Evolutionary conservation across 2,797 vertebrate genomes (phyloP).

Genomic region (Catamblyrhynchus diadema): DNA sequence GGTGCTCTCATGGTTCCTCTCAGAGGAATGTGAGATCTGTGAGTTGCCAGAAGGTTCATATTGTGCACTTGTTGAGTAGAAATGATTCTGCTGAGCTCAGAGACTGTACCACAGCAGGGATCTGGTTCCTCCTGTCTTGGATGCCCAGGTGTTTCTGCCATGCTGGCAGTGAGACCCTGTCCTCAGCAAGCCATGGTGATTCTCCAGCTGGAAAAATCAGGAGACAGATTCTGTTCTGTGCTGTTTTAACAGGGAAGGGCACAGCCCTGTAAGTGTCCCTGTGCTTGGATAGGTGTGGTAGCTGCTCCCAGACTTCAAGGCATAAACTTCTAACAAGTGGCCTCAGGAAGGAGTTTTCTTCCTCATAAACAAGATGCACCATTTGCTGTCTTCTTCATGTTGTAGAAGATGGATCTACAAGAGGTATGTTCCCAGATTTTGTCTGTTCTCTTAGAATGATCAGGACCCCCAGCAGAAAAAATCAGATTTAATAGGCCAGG

Average conservation of each 20-base stretch:
- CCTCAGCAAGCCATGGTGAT: rapidly evolving
- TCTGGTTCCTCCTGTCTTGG: background rate
- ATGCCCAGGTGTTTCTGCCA: background rate
- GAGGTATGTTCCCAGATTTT: background rate
- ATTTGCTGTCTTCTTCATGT: background rate
- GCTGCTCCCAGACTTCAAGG: background rate
- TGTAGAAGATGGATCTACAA: background rate
- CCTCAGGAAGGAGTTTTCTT: background rate
- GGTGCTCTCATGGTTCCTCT: background rate
- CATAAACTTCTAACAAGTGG: background rate
- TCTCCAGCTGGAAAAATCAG: background rate
- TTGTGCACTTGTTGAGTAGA: background rate
- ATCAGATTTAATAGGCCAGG: background rate
- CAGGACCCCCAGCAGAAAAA: background rate
- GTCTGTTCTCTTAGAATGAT: background rate
- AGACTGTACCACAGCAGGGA: background rate
- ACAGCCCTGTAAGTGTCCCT: background rate
- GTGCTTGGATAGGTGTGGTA: background rate
- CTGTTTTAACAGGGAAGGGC: background rate
- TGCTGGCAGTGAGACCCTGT: background rate
- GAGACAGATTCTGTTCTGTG: background rate
- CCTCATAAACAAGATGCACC: background rate
- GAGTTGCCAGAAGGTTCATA: background rate
- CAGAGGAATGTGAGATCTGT: background rate
- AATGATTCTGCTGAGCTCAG: background rate